Evolutionary conservation across 2,888 invertebrate species (phyloP), one percentile per base, ranked within the genome.

Genomic region (Meloe dianella): DNA sequence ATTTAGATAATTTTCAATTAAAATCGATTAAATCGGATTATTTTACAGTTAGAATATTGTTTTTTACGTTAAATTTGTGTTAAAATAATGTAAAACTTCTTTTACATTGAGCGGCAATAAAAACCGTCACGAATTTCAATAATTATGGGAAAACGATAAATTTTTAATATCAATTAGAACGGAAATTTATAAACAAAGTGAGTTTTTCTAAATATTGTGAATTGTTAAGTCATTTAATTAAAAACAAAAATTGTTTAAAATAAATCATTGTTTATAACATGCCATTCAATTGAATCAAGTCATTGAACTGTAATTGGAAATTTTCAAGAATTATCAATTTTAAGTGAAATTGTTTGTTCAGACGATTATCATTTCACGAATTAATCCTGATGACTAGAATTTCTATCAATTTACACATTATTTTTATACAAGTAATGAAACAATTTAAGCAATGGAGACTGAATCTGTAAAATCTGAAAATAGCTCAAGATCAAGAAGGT

Each of bases 381-480:
- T 51, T 51, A 22, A 51, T 51, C 51, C 51, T 51, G 22, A 51
- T 51, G 51, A 51, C 51, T 51, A 51, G 22, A 51, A 51, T 51
- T 10, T 51, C 22, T 4, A 51, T 22, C 9, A 22, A 12, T 22
- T 12, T 10, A 17, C 22, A 22, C 22, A 63, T 60, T 57, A 12
- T 41, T 59, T 67, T 67, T 73, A 68, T 71, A 84, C 84, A 85
- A 85, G 85, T 84, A 85, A 84, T 81, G 84, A 83, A 79, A 84
- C 83, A 79, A 83, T 83, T 76, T 81, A 84, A 84, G 87, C 85
- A 83, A 95, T 95, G 95, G 96, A 96, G 88, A 95, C 94, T 79
- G 96, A 96, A 87, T 96, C 96, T 78, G 92, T 96, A 79, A 91
- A 95, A 82, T 96, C 96, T 64, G 96, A 96, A 85, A 89, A 94